A percentile compares a stretch with the other conserved stretches of the same genome.
Conservation (phyloP, 2,888 invertebrate species). For the Gortyna flavago region DNA sequence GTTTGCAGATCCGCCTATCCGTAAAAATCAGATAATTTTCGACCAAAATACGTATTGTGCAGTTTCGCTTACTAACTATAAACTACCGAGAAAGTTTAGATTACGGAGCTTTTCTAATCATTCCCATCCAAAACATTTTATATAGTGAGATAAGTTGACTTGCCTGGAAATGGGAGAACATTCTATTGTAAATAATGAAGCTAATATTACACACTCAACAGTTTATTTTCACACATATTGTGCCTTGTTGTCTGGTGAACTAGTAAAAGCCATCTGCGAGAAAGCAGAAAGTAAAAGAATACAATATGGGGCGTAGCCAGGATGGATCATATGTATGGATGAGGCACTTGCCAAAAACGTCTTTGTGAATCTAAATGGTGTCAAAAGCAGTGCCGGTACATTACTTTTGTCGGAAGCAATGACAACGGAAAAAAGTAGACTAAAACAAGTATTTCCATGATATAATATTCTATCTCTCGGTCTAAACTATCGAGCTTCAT, state of each 20-base stretch:
- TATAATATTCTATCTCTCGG: background rate
- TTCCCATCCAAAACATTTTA: background rate
- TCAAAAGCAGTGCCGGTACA: constrained; percentile 16
- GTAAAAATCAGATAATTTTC: background rate
- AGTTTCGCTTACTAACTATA: constrained; percentile 3
- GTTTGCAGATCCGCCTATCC: background rate
- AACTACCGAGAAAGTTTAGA: background rate
- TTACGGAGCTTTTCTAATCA: background rate
- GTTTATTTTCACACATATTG: constrained; percentile 9
- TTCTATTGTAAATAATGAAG: constrained; percentile 35
- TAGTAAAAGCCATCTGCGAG: constrained; percentile 31
- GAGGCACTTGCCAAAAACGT: constrained; percentile 32
- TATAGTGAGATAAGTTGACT: constrained; percentile 6
- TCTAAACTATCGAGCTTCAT: background rate
- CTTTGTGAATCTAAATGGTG: constrained; percentile 21
- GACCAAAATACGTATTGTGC: background rate
- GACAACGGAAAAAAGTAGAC: background rate
- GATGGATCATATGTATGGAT: background rate
- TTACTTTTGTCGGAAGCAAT: constrained; percentile 5
- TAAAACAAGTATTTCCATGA: background rate
- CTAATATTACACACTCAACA: constrained; percentile 21
- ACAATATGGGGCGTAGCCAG: constrained; percentile 21
- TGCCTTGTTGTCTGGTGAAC: constrained; percentile 23
- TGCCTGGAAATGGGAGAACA: constrained; percentile 47
- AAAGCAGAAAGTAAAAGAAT: constrained; percentile 14